Conservation (phyloP, 2,888 invertebrate genomes). For the Thyatira batis region DNA sequence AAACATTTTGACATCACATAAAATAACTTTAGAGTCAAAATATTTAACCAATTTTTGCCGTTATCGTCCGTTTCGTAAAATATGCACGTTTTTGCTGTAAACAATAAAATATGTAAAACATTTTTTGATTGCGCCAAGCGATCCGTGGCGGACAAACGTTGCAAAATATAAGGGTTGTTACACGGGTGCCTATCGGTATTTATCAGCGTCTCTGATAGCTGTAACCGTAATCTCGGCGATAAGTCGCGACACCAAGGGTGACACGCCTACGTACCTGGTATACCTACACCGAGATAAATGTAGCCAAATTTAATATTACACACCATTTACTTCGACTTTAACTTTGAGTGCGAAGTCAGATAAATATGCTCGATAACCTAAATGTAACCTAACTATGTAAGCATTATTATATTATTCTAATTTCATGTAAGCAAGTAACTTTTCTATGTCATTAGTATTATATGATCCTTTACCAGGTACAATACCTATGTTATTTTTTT, state of each 20-base stretch:
- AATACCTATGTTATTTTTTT: background rate
- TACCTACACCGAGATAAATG: background rate
- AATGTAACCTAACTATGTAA: too few relatives aligned
- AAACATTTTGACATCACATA: too few relatives aligned
- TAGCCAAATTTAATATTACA: background rate
- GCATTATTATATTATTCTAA: too few relatives aligned
- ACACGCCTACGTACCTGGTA: conserved; percentile 12
- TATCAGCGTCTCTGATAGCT: conserved; percentile 42
- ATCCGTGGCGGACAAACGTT: background rate
- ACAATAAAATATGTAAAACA: background rate
- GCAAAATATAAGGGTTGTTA: conserved; percentile 18
- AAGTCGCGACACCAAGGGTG: conserved; percentile 22
- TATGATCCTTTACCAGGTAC: too few relatives aligned
- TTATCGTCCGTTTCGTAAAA: background rate
- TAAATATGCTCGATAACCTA: background rate
- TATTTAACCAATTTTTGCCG: background rate
- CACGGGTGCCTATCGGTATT: conserved; percentile 37
- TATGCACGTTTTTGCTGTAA: background rate
- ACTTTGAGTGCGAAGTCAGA: background rate
- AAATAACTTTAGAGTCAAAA: too few relatives aligned
- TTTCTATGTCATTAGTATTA: too few relatives aligned
- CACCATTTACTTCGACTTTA: background rate
- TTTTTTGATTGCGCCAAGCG: background rate
- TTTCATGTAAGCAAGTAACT: too few relatives aligned
- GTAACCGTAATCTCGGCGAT: conserved; percentile 38